These are phyloP conservation scores for Anagrus nilaparvatae DNA, from an alignment of 1,140 invertebrate genomes.

Conservation along the genomic window DNA sequence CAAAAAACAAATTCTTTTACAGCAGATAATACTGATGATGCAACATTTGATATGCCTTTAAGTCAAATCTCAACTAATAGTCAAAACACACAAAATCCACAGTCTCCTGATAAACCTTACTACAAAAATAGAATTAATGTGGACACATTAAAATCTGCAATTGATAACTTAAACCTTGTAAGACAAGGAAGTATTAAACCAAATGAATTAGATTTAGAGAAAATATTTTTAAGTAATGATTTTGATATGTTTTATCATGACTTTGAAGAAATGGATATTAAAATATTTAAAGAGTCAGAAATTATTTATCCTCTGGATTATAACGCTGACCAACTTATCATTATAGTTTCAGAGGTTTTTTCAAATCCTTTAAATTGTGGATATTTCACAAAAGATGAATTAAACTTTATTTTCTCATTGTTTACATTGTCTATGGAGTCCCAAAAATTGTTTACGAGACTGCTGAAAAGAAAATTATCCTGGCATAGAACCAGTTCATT, in stretches of 20 bases:
- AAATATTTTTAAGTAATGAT: conserved; percentile 21
- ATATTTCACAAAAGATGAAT: conserved; percentile 30
- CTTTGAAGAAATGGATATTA: conserved; percentile 12
- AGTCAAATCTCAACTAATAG: background rate
- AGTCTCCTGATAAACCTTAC: background rate
- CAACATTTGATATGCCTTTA: background rate
- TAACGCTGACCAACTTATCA: conserved; percentile 22
- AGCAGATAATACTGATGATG: background rate
- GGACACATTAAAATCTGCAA: conserved; percentile 8
- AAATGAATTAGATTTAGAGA: conserved; percentile 27
- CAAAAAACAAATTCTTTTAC: background rate
- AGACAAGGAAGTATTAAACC: conserved; percentile 20
- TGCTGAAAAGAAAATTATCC: conserved; percentile 27
- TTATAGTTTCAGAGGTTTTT: conserved; percentile 24
- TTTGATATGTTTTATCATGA: conserved; percentile 18
- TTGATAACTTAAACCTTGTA: conserved; percentile 29
- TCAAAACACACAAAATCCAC: background rate
- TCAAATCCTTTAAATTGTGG: conserved; percentile 30
- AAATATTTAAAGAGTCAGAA: conserved; percentile 23
- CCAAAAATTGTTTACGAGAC: conserved; percentile 28
- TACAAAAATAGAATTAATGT: conserved; percentile 11
- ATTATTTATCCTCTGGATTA: conserved; percentile 22
- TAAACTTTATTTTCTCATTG: conserved; percentile 24
- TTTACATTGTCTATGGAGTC: conserved; percentile 21
- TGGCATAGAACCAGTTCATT: conserved; percentile 24